These are phyloP conservation scores for Dasysyrphus tricinctus DNA, from an alignment of 2,888 invertebrate species.

Conservation along the genomic window DNA sequence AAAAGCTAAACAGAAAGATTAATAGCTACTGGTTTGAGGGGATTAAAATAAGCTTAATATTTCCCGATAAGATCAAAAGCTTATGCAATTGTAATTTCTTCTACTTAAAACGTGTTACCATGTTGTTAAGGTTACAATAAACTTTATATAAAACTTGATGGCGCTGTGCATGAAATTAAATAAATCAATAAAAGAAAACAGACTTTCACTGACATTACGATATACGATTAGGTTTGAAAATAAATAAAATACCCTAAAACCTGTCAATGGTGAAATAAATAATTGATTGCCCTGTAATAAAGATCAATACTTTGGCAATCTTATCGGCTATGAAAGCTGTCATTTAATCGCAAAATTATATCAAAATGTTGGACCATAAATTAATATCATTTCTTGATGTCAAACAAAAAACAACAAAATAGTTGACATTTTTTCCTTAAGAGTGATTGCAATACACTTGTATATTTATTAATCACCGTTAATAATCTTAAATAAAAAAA, in stretches of 20 bases:
- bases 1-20: too few species aligned
- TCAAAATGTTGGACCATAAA: neutral
- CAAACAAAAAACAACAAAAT: neutral
- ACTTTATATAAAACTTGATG: neutral
- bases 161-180: neutral
- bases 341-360: neutral
- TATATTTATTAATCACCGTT: constrained; percentile 9
- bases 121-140: neutral
- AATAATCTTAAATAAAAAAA: constrained; percentile 15
- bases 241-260: neutral
- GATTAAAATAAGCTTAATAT: neutral
- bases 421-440: neutral
- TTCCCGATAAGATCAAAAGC: neutral
- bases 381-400: neutral
- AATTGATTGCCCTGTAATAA: constrained; percentile 18
- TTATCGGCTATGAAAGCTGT: constrained; percentile 5
- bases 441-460: neutral
- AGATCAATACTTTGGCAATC: neutral
- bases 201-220: neutral
- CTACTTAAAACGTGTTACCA: neutral
- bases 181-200: neutral
- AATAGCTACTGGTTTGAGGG: neutral
- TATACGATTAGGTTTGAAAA: neutral
- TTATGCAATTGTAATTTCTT: neutral
- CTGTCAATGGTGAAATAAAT: constrained; percentile 26